Percentiles rank a stretch among this genome's conserved stretches.
phyloP scores from a whole-genome alignment of 2,888 invertebrate genomes.

The Brassicogethes aeneus region DNA sequence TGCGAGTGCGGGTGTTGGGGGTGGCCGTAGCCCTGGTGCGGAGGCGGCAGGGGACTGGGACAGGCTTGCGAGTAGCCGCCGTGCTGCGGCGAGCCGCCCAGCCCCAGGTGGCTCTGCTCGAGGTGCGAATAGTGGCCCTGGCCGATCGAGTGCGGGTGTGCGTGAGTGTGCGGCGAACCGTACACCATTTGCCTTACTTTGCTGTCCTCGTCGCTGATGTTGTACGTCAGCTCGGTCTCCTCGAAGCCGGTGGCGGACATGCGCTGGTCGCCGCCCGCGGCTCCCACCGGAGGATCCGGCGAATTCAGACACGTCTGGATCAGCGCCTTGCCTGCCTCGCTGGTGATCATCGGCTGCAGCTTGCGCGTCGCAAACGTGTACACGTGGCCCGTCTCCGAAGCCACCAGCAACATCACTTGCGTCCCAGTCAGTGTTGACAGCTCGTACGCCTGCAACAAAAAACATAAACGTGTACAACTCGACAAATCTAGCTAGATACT shows the following conservation, averaged over 20 bases:
- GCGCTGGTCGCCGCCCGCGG: constrained; percentile 71
- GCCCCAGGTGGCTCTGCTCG: constrained; percentile 38
- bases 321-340: constrained; percentile 91
- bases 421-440: constrained; percentile 97
- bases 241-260: constrained; percentile 99
- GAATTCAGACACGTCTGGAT: constrained; percentile 99
- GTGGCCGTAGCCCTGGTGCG: constrained; percentile 49
- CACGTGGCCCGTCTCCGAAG: constrained; percentile 98
- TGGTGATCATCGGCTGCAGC: constrained; percentile 98
- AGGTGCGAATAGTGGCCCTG: constrained; percentile 39
- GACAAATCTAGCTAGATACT: too few relatives aligned
- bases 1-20: constrained; percentile 63
- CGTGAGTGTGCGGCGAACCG: constrained; percentile 53
- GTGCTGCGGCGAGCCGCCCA: constrained; percentile 40
- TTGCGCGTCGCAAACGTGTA: constrained; percentile 99
- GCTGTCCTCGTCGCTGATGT: constrained; percentile 90
- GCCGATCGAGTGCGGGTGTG: constrained; percentile 51
- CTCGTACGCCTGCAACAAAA: constrained; percentile 86
- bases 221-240: constrained; percentile 96
- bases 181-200: constrained; percentile 97
- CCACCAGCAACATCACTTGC: constrained; percentile 98
- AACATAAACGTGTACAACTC: constrained; percentile 1
- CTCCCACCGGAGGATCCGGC: constrained; percentile 75
- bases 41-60: constrained; percentile 65
- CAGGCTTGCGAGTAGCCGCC: constrained; percentile 57